Base-by-base conservation (phyloP, 2,113 vertebrate genomes). In the Plotosus lineatus region DNA sequence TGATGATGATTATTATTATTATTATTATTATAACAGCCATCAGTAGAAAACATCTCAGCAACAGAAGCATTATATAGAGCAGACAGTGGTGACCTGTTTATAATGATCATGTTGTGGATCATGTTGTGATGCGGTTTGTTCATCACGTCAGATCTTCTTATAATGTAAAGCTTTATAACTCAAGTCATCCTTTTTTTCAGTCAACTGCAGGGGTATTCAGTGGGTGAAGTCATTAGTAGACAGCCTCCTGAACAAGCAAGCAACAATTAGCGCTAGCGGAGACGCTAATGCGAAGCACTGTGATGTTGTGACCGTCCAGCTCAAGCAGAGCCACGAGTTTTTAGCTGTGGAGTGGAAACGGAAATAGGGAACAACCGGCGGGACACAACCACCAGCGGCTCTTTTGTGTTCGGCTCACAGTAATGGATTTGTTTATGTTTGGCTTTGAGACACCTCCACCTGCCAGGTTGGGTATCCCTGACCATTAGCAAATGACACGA, bases 401-500 rank as follows among this genome's bases (percentile, higher is more conserved):
- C 76, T 46, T 78, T 74, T 68, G 69, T 82, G 74, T 48, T 71
- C 82, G 44, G 44, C 31, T 21, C 78, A 53, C 66, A 14, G 23
- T 82, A 69, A 77, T 82, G 77, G 80, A 83, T 87, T 69, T 61
- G 85, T 89, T 90, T 88, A 84, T 88, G 89, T 87, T 87, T 83
- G 51, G 56, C 85, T 79, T 74, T 85, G 58, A 38, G 80, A 88
- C 84, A 78, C 19, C 36, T 75, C 74, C 72, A 72, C 76, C 82
- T 51, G 88, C 88, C 89, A 89, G 89, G 87, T 90, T 88, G 84
- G 90, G 88, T 93, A 91, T 90, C 84, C 87, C 78, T 81, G 84
- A 82, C 90, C 90, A 92, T 93, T 92, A 92, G 88, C 89, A 91
- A 91, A 87, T 90, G 92, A 91, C 92, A 90, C 85, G 85, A 89